Evolutionary conservation across 2,113 vertebrate genomes (phyloP), one percentile per base, ranked within the genome.

Genomic region (Equus przewalskii): DNA sequence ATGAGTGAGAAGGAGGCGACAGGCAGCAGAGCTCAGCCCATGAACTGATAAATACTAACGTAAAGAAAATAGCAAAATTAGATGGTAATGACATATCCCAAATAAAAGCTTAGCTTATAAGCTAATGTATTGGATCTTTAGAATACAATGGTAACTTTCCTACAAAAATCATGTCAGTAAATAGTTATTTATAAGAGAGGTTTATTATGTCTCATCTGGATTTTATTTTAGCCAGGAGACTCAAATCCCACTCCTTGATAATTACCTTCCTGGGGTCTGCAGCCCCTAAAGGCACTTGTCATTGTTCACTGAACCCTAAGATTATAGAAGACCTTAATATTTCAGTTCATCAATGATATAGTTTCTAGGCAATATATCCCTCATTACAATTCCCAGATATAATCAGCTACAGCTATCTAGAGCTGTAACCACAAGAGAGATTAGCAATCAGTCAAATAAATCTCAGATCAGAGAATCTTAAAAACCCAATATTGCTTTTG

Each of bases 341-440:
- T 75, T 88, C 12, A 84, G 65, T n/a, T 75, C 22, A 84, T 67
- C n/a, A 72, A 44, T 91, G 84, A 67, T 26, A 87, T 3, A 13
- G 13, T 51, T 94, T 91, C 51, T 95, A 91, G 85, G 28, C n/a
- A 95, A 83, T 88, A 62, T 33, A 56, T 56, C 36, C 13, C 69
- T 54, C 56, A 94, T 46, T 78, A 64, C 16, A 60, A 65, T 7
- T 26, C 11, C 5, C 70, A 73, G 22, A 88, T 69, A 49, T 49
- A 75, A 80, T 64, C 70, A 91, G 36, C 70, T 79, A 72, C 5
- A 56, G 41, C 26, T 79, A 49, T 60, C 30, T 73, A 89, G 41
- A 83, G 76, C 15, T 4, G 49, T 69, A 92, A 67, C 2, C 13
- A 7, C 24, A 85, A 86, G 62, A 70, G 2, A 62, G 14, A n/a